phyloP scores from a whole-genome alignment of 2,888 invertebrate species.

The Nemoura dubitans region DNA sequence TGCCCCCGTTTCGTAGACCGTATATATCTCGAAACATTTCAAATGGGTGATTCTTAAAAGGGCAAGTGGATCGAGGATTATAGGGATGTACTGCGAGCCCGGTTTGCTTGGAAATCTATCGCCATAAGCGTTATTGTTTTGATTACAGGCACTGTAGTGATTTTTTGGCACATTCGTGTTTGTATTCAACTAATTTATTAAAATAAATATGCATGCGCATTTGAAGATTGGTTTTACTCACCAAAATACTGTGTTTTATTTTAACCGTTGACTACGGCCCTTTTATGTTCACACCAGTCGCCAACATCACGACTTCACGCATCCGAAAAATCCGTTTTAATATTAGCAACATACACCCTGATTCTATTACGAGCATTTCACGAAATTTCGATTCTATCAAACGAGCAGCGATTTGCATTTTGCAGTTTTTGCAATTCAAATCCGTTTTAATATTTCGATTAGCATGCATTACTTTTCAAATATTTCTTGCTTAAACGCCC shows the following conservation, averaged over 20 bases:
- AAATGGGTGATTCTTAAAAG: background rate
- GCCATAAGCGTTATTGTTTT: background rate
- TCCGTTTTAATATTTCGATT: background rate
- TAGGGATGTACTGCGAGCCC: too few relatives aligned
- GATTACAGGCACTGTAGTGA: background rate
- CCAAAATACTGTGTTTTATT: too few relatives aligned
- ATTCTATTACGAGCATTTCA: background rate
- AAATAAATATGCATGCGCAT: background rate
- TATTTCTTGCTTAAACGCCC: background rate
- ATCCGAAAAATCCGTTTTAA: background rate
- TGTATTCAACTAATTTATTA: background rate
- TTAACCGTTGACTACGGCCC: too few relatives aligned
- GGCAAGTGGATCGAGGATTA: background rate
- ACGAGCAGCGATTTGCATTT: background rate
- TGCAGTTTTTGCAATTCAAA: background rate
- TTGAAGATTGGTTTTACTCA: background rate
- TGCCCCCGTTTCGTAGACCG: too few relatives aligned
- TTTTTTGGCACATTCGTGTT: background rate
- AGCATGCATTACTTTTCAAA: background rate
- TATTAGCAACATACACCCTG: background rate
- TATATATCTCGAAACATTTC: too few relatives aligned
- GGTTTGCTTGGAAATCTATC: background rate
- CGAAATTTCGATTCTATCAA: background rate
- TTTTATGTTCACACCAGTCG: background rate
- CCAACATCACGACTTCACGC: background rate